These are phyloP conservation scores for Cryptotermes secundus DNA, from an alignment of 1,140 invertebrate genomes.

Conservation along the genomic window DNA sequence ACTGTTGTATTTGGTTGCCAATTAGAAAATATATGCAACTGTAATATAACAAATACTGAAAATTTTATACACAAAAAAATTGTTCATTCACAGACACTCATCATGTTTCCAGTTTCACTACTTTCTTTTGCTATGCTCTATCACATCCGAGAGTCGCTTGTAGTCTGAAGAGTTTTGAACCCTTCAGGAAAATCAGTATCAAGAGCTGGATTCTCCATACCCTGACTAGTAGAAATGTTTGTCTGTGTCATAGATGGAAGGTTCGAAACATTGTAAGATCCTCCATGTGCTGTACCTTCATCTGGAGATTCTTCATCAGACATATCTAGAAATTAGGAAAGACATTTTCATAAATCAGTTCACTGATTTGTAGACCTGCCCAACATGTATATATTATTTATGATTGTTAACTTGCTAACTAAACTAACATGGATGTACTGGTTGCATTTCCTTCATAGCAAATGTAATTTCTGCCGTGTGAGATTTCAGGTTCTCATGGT, in stretches of 20 bases:
- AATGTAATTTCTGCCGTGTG: not conserved
- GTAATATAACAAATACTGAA: not conserved
- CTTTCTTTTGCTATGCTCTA: not conserved
- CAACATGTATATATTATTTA: not conserved
- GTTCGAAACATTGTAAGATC: slow-evolving; percentile 38
- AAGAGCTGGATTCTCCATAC: slow-evolving; percentile 46
- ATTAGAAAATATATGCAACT: not conserved
- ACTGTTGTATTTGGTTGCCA: not conserved
- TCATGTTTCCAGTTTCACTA: not conserved
- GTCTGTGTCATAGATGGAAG: slow-evolving; percentile 37
- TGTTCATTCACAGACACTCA: not conserved
- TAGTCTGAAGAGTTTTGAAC: slow-evolving; percentile 46
- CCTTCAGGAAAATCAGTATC: slow-evolving; percentile 51
- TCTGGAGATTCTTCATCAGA: slow-evolving; percentile 46
- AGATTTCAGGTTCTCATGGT: too few relatives aligned
- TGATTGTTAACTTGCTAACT: not conserved
- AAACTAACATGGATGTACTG: not conserved
- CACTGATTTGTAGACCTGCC: not conserved
- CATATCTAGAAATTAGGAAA: slow-evolving; percentile 43
- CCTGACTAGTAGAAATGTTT: slow-evolving; percentile 33
- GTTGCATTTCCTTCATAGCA: not conserved
- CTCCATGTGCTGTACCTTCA: slow-evolving; percentile 45
- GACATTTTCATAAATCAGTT: slow-evolving; percentile 21
- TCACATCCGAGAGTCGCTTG: not conserved
- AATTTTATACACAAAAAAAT: not conserved